These are phyloP conservation scores for Machaerirhynchus nigripectus DNA, from an alignment of 2,113 vertebrate genomes.

Conservation along the genomic window DNA sequence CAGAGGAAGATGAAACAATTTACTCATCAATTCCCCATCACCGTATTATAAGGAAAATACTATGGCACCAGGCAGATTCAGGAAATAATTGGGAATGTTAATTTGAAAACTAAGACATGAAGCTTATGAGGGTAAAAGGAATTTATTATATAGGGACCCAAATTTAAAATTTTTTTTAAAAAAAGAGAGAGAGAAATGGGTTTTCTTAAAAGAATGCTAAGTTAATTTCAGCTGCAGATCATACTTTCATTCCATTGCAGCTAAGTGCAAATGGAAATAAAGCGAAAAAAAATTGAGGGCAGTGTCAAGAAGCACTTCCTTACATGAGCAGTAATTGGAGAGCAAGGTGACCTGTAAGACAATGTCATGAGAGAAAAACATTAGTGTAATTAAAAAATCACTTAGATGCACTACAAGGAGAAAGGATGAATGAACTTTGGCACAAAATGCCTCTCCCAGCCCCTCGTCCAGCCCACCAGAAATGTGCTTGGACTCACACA, in stretches of 20 bases:
- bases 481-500: neutral
- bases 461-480: neutral
- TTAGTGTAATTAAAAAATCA: constrained; percentile 48
- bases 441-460: neutral
- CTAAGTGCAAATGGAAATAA: constrained; percentile 27
- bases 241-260: neutral
- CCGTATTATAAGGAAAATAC: neutral
- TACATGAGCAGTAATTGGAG: constrained; percentile 28
- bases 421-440: constrained; percentile 35
- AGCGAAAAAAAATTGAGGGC: constrained; percentile 9
- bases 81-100: neutral
- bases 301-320: constrained; percentile 44
- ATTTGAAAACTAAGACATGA: neutral
- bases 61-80: neutral
- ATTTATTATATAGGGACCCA: neutral
- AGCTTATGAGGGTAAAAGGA: neutral
- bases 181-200: neutral
- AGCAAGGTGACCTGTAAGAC: constrained; percentile 23
- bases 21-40: neutral
- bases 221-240: neutral
- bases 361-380: constrained; percentile 24
- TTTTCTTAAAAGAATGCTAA: constrained; percentile 30
- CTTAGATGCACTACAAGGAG: neutral
- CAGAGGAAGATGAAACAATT: constrained; percentile 11
- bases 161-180: neutral